Evolutionary conservation across 2,888 invertebrate species (phyloP), one percentile per base, ranked within the genome.

Genomic region (Polymixis flavicincta): DNA sequence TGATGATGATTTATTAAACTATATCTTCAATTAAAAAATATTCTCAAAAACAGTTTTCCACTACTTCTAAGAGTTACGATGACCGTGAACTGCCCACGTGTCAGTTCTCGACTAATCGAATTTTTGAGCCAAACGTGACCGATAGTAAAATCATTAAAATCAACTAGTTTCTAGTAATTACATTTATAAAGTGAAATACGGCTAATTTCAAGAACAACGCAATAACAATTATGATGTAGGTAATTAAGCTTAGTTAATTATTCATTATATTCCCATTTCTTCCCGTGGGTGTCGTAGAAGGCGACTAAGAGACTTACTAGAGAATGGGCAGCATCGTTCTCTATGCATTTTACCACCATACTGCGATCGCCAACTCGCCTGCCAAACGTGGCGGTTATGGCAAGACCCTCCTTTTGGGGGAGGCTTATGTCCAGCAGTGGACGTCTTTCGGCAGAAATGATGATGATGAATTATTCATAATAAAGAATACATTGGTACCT

Each of bases 111-210:
- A 66, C 25, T 80, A 80, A 72, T 72, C 28, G 42, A 70, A 70
- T 55, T 66, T 75, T 63, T 63, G 63, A 54, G 11, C 28, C 37
- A 71, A 81, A 84, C 85, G 82, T 82, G 85, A 84, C 28, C 63
- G 76, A 80, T 81, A 76, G 13, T 67, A 64, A 45, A 76, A 73
- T 57, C 70, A 82, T 84, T 76, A 64, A 82, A 70, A 71, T 17
- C 55, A 59, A 60, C n/a, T 67, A 50, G 59, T 72, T 84, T 75
- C 59, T 48, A 55, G 28, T 85, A 76, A 85, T 82, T 81, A 71
- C 66, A 54, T 60, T 45, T 67, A 57, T 80, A 76, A 71, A 72
- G 37, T 67, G 59, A 71, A 71, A 65, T 74, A 57, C 65, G n/a
- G n/a, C 13, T 64, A 54, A 70, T 55, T 71, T 75, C 50, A 64